Percentiles rank a stretch among this genome's conserved stretches.
These are phyloP conservation scores for Orthonyx spaldingii DNA, from an alignment of 2,113 vertebrate species.

Conservation along the genomic window DNA sequence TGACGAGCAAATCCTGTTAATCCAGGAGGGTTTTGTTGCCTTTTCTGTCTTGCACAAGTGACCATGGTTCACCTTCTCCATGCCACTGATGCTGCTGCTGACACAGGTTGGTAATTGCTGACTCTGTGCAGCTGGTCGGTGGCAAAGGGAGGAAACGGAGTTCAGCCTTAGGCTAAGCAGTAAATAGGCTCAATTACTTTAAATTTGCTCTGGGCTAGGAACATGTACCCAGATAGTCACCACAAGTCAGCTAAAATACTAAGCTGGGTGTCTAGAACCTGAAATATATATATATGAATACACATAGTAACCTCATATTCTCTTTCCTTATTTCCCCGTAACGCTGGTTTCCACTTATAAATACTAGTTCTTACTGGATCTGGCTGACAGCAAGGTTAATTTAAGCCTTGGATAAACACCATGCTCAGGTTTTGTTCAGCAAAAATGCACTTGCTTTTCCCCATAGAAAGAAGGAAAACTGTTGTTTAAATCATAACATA, in stretches of 20 bases:
- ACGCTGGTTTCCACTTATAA: background rate
- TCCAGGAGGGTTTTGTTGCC: background rate
- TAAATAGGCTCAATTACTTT: background rate
- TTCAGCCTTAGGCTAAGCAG: background rate
- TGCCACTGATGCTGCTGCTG: background rate
- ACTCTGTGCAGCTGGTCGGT: background rate
- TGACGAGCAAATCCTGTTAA: background rate
- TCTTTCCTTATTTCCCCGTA: background rate
- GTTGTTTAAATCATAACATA: conserved; percentile 42
- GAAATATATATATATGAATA: background rate
- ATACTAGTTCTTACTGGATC: background rate
- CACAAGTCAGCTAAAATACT: background rate
- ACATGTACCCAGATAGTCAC: background rate
- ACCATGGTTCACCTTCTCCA: rapidly evolving
- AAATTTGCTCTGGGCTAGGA: background rate
- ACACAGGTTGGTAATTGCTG: background rate
- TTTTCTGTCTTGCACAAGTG: background rate
- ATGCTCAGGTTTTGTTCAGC: background rate
- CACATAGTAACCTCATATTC: background rate
- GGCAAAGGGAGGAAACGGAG: background rate
- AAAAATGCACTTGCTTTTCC: background rate
- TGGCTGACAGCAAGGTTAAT: background rate
- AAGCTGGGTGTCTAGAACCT: background rate
- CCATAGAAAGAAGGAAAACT: background rate
- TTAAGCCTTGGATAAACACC: background rate